Base-by-base conservation (phyloP, 1,140 invertebrate species). In the Hermetia illucens region DNA sequence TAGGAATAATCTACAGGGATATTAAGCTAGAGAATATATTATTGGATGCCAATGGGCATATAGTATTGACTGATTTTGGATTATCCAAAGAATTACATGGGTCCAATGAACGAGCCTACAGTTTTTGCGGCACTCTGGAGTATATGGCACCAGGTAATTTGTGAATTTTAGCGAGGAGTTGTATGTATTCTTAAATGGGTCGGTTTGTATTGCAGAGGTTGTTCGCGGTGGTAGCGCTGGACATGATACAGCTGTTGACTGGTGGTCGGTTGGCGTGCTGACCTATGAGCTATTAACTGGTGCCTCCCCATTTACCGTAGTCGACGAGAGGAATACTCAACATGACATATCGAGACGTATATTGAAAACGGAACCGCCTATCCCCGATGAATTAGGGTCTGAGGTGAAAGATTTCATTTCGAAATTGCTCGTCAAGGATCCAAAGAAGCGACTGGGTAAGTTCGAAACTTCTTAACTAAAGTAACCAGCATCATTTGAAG, bases 121-220 rank as follows among this genome's bases (percentile, higher is more conserved):
- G 91, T 15, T 98, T 96, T 65, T 98, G 94, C 63, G 94, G 94
- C 16, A 98, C 93, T 31, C 88, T 97, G 43, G 93, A 97, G 56
- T 92, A 91, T 54, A 93, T 92, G 89, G 86, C 89, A 3, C 90
- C 90, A 8, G 46, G 45, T 47, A 21, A 34, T 21, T n/a, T n/a
- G n/a, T n/a, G n/a, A n/a, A n/a, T n/a, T n/a, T n/a, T n/a, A n/a
- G n/a, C n/a, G 17, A 18, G 10, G 8, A 34, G 27, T 31, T 13
- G 0, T 31, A 24, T 21, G 18, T 16, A 37, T 37, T 40, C 4
- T 19, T 16, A 13, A 32, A 25, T 36, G 9, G 17, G 4, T 35
- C 34, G 18, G 21, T 20, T 27, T 40, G 17, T 38, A 30, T 34
- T 42, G 1, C 33, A 2, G 90, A 94, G 64, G 82, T 94, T 12